Percentiles rank a stretch among this genome's conserved stretches.
Evolutionary conservation across 2,888 invertebrate species (phyloP).

Genomic region (Melipona beecheii): DNA sequence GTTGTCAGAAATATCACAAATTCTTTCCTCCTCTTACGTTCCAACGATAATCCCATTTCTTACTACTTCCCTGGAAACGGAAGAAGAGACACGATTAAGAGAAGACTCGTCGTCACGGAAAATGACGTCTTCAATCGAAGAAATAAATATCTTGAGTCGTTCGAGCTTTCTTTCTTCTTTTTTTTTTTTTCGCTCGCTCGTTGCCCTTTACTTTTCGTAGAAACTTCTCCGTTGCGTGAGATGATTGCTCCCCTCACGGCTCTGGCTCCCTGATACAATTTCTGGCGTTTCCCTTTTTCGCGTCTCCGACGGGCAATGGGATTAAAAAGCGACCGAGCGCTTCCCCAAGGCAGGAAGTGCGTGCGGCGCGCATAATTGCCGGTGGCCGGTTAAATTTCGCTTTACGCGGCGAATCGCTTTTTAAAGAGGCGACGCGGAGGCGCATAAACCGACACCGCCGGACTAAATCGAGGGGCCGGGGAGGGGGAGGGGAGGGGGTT

Average conservation of each 20-base stretch:
- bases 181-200: background rate
- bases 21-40: background rate
- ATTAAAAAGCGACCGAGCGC: constrained; percentile 16
- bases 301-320: background rate
- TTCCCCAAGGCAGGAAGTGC: background rate
- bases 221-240: background rate
- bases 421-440: constrained; percentile 43
- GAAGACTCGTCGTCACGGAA: background rate
- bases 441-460: constrained; percentile 9
- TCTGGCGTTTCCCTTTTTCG: background rate
- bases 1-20: background rate
- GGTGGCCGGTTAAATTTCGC: constrained; percentile 34
- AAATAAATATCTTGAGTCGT: constrained; percentile 30
- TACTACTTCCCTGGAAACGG: background rate
- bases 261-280: background rate
- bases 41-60: background rate
- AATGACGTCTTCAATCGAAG: constrained; percentile 10
- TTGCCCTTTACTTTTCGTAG: background rate
- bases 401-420: constrained; percentile 41
- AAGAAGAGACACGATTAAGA: background rate
- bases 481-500: too few relatives aligned
- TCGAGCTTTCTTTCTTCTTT: background rate
- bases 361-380: constrained; percentile 18
- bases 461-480: constrained; percentile 9
- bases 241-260: background rate